Evolutionary conservation across 2,888 invertebrate species (phyloP), one percentile per base, ranked within the genome.

Genomic region (Ypsolopha scabrella): DNA sequence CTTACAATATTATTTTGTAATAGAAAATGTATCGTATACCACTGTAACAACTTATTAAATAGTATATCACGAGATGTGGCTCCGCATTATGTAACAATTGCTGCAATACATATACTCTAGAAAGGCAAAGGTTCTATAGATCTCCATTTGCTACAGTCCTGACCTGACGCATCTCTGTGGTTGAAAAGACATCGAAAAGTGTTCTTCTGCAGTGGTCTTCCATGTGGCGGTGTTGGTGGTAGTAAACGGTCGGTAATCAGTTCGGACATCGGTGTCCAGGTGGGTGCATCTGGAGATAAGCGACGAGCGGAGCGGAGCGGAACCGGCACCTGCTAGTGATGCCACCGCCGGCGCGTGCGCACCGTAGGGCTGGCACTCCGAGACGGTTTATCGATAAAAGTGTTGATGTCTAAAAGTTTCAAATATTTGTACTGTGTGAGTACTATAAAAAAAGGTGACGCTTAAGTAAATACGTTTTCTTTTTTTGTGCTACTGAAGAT

Each of bases 301-400:
- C 68, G 69, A 64, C 44, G 64, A 61, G 61, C 57, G 68, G 67
- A 70, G 68, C 67, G 36, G 68, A 75, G 76, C 80, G 81, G 73
- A 79, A 82, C 81, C 60, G 65, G 62, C 85, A 85, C 83, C 85
- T 85, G 83, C 81, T 24, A 24, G 24, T 24, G 69, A 67, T 58
- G 60, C 67, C 65, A 67, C 64, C 61, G 68, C 62, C 58, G 67
- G 64, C 69, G 68, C 71, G 65, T 58, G 64, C 60, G 37, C 11
- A 11, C 35, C 6, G 34, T n/a, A 37, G 37, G 37, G 37, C 2
- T 14, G 14, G 38, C 8, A 6, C 3, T 39, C 11, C 10, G 9
- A 11, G 13, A 1, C 1, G 13, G 7, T 24, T 10, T 38, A 10
- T 48, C 37, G 37, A 48, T 48, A 37, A 38, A 48, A 11, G 13